phyloP scores from a whole-genome alignment of 2,797 vertebrate species.

The Siniperca obscura region DNA sequence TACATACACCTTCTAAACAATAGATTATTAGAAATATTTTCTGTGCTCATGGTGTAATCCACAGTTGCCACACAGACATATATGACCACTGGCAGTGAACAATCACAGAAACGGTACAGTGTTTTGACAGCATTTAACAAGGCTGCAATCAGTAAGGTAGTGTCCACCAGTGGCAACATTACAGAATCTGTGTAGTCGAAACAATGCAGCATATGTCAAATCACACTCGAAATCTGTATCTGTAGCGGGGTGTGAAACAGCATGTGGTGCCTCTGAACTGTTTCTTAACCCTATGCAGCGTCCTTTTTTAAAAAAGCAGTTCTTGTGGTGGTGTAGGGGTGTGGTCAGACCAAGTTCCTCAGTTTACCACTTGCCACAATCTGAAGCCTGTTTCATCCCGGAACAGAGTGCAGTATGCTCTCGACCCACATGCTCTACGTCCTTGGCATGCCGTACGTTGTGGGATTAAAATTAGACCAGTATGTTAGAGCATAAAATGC shows the following conservation, averaged over 20 bases:
- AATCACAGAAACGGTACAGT: constrained; percentile 8
- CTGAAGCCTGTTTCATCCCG: constrained; percentile 69
- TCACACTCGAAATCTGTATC: constrained; percentile 53
- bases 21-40: background rate
- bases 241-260: constrained; percentile 62
- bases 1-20: background rate
- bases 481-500: constrained; percentile 59
- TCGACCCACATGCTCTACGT: constrained; percentile 73
- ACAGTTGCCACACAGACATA: background rate
- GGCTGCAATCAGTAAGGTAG: background rate
- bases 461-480: constrained; percentile 72
- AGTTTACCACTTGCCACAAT: constrained; percentile 76
- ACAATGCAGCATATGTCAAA: constrained; percentile 23
- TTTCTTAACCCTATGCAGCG: constrained; percentile 53
- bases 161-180: background rate
- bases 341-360: constrained; percentile 72
- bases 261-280: constrained; percentile 47
- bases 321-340: constrained; percentile 70
- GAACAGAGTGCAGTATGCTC: constrained; percentile 50
- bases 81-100: constrained; percentile 12
- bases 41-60: background rate
- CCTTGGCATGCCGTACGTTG: constrained; percentile 69
- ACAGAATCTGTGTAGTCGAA: background rate
- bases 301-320: constrained; percentile 52
- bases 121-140: constrained; percentile 21